These are phyloP conservation scores for Nowickia ferox DNA, from an alignment of 2,888 invertebrate species.

Conservation along the genomic window DNA sequence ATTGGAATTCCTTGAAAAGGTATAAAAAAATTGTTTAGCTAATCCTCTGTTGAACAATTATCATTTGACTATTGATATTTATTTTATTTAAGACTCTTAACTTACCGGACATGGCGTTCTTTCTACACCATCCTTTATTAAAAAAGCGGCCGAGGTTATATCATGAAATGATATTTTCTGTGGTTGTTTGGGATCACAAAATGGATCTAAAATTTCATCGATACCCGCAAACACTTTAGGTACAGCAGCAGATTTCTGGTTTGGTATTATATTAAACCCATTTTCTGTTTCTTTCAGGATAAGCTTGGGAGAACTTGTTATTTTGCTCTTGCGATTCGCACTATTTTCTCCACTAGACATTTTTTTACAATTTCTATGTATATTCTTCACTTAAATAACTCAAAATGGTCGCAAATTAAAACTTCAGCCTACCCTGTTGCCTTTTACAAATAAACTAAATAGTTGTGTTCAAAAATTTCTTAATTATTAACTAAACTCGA, in stretches of 20 bases:
- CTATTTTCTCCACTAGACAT: constrained; percentile 56
- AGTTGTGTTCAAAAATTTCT: constrained; percentile 65
- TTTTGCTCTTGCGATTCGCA: constrained; percentile 21
- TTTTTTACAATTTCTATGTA: constrained; percentile 27
- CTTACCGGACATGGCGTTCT: constrained; percentile 92
- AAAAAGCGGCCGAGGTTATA: constrained; percentile 94
- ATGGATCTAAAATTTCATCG: constrained; percentile 83
- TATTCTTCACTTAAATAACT: not conserved
- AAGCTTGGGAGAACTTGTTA: not conserved
- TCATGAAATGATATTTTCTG: constrained; percentile 91
- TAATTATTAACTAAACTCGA: constrained; percentile 72
- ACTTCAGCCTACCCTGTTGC: constrained; percentile 29
- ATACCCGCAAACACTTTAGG: constrained; percentile 58
- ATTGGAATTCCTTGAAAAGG: too few relatives aligned
- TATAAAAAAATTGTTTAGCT: not conserved
- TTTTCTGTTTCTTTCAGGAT: constrained; percentile 44
- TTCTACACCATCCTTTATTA: constrained; percentile 92
- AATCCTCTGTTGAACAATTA: not conserved
- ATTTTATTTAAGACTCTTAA: not conserved
- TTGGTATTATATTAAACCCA: constrained; percentile 53
- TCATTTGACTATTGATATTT: not conserved
- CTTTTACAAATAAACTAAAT: constrained; percentile 61
- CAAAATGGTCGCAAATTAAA: not conserved
- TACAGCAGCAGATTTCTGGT: not conserved
- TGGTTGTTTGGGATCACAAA: constrained; percentile 88